Evolutionary conservation across 2,797 vertebrate species (phyloP), one percentile per base, ranked within the genome.

Genomic region (Alca torda): DNA sequence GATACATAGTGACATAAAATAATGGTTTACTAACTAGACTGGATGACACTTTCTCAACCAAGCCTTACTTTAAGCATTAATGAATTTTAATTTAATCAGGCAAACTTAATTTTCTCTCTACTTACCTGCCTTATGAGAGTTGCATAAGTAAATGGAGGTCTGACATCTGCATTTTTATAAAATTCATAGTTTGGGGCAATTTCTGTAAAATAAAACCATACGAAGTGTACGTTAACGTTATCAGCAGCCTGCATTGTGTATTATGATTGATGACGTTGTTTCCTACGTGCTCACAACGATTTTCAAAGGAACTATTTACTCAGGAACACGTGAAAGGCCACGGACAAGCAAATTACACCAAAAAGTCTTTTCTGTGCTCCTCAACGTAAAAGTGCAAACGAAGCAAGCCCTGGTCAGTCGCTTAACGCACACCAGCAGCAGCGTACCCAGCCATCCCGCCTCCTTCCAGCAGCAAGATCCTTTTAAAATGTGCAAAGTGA

Each of bases 111-210:
- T 99, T 99, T 98, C 98, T 98, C 98, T 98, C 97, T 98, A 98
- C 99, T 99, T 98, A 99, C 99, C 99, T 99, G 99, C 98, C 99
- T 99, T 99, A 99, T 99, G 99, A 99, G 99, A 98, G 99, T 99
- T 99, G 99, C 99, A 98, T 99, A 99, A 98, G 99, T 99, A 98
- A 99, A 99, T 87, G 99, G 99, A 97, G 99, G 99, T 98, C 99
- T 99, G 98, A 99, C 99, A 98, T 99, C 99, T 97, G 99, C 99
- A 95, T 99, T 99, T 98, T 99, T 99, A 99, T 99, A 99, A 99
- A 99, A 99, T 98, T 99, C 99, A 78, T 99, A 99, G 98, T 99
- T 99, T 97, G 99, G 99, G 98, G 99, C 99, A 97, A 99, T 99
- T 98, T 99, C 99, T 99, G 98, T 93, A 98, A 98, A 94, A 98